Base-by-base conservation (phyloP, 2,797 vertebrate species). In the Propithecus deckenii region DNA sequence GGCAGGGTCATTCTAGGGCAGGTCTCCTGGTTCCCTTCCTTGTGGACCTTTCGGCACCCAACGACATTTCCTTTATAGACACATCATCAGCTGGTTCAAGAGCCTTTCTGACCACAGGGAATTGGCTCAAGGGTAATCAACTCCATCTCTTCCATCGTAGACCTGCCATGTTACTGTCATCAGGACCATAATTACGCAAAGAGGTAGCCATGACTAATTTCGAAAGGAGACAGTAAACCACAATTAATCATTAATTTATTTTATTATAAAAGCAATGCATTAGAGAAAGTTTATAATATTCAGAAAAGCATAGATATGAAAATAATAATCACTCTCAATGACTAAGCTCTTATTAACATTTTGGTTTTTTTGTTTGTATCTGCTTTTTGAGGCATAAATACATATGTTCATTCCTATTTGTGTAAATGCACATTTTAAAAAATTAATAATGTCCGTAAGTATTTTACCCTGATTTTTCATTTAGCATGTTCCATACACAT, bases 181-280 rank as follows among this genome's bases (percentile, higher is more conserved):
- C 9, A n/a, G 0, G 15, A 50, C 57, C 3, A 9, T 30, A 83
- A 43, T 94, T 43, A 88, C 28, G 78, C 50, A 43, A 75, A 57
- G 52, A 84, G 12, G 2, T 25, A 32, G 4, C 32, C 11, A 2
- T 84, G 85, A 23, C 38, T 86, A 50, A 74, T 86, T 94, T 86
- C 43, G 32, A 86, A 95, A 89, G 72, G 46, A 76, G 28, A 61
- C 32, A 23, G 23, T 52, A 79, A 86, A 57, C 10, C 48, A 86
- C 14, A 12, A 30, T 74, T 87, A n/a, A 28, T 79, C 75, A 72
- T 79, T 91, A 15, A 91, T 67, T 86, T 69, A 32, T 79, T 96
- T 78, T 50, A 32, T 52, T 43, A 43, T 55, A 32, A 93, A 78
- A 63, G 20, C 15, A 38, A 25, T 61, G 55, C 11, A 9, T 35